Conservation (phyloP, 2,888 invertebrate species). For the Xestoiulus laeticollis region DNA sequence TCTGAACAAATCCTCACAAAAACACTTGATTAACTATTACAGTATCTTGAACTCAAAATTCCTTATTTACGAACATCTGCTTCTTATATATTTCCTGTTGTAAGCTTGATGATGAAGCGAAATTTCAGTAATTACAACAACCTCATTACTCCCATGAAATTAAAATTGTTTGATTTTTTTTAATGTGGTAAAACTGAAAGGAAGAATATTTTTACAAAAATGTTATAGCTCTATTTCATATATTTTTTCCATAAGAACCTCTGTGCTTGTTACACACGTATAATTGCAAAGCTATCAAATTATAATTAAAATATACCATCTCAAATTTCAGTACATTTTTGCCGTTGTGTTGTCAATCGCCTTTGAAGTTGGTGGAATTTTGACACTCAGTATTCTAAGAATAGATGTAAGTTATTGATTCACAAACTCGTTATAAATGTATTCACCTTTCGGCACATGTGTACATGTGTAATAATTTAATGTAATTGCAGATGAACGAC, state of each 20-base stretch:
- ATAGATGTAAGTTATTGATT: conserved; percentile 59
- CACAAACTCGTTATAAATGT: background rate
- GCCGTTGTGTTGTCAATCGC: conserved; percentile 62
- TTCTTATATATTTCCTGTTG: background rate
- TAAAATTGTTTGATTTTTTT: background rate
- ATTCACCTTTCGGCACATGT: background rate
- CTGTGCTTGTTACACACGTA: background rate
- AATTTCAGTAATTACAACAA: background rate
- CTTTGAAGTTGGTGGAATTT: conserved; percentile 62
- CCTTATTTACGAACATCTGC: background rate
- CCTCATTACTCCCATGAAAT: background rate
- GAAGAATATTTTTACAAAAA: background rate
- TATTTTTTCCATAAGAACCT: background rate
- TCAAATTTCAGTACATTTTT: conserved; percentile 61
- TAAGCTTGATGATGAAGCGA: background rate
- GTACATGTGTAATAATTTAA: background rate
- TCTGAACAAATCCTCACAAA: background rate
- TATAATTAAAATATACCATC: background rate
- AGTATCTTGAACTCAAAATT: conserved; percentile 3
- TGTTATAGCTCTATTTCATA: background rate
- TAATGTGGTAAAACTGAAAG: background rate
- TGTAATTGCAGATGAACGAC: conserved; percentile 61
- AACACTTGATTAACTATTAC: conserved; percentile 22
- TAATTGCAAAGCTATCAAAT: background rate
- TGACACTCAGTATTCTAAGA: conserved; percentile 61